Conservation (phyloP, 2,888 invertebrate species). For the Pristionchus exspectatus region DNA sequence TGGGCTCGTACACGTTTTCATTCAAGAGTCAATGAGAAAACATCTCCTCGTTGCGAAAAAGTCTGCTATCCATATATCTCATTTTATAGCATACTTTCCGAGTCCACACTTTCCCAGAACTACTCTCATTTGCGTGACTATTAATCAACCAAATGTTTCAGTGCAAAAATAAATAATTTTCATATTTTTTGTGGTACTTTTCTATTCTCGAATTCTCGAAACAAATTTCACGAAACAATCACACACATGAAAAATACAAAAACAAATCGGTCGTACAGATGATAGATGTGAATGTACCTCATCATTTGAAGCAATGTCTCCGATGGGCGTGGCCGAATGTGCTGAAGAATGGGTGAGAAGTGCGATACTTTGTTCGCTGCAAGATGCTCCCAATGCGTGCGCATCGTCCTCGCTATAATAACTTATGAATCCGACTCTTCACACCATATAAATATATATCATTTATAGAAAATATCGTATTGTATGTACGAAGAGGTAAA, state of each 20-base stretch:
- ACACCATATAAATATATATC: too few relatives aligned
- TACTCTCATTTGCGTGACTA: neutral
- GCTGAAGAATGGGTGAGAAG: conserved; percentile 58
- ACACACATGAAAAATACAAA: neutral
- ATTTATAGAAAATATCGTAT: too few relatives aligned
- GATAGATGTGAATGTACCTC: neutral
- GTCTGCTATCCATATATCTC: neutral
- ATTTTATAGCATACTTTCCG: neutral
- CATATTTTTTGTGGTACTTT: too few relatives aligned
- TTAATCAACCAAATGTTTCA: neutral
- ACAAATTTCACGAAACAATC: neutral
- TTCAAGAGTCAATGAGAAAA: neutral
- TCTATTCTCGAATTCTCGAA: too few relatives aligned
- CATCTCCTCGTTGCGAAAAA: neutral
- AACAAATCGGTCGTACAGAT: neutral
- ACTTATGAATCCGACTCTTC: too few relatives aligned
- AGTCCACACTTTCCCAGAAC: neutral
- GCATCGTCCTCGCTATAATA: conserved; percentile 17
- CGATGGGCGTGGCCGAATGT: conserved; percentile 58
- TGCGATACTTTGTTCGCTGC: conserved; percentile 56
- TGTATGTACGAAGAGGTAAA: too few relatives aligned
- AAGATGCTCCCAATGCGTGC: neutral
- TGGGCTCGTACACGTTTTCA: neutral
- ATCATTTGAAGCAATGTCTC: conserved; percentile 48
- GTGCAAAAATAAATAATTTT: neutral